phyloP scores from a whole-genome alignment of 2,797 vertebrate genomes.

The Loriculus beryllinus region DNA sequence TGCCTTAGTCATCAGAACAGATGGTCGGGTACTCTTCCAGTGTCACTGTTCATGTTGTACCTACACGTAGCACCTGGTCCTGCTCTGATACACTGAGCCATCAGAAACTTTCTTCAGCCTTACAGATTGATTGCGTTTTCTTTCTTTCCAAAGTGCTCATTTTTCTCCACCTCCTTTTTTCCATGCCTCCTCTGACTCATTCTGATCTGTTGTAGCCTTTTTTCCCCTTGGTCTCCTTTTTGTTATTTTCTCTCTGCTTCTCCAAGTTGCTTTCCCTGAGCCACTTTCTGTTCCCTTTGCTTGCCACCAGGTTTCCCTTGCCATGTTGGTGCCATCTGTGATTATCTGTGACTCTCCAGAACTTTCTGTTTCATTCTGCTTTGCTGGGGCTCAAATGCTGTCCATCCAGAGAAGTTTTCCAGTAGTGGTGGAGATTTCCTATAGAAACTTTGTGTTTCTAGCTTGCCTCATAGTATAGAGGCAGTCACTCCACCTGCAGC shows the following conservation, averaged over 20 bases:
- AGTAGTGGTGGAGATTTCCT: not conserved
- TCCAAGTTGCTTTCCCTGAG: not conserved
- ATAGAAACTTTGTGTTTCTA: not conserved
- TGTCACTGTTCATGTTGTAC: rapidly evolving
- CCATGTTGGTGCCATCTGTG: rapidly evolving
- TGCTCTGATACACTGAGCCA: not conserved
- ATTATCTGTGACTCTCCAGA: not conserved
- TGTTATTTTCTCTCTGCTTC: not conserved
- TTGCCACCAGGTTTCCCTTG: not conserved
- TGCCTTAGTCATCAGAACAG: not conserved
- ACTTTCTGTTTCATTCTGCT: not conserved
- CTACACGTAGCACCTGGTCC: rapidly evolving
- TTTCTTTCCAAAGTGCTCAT: not conserved
- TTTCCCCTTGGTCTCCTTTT: not conserved
- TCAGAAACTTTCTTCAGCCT: not conserved
- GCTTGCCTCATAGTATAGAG: rapidly evolving
- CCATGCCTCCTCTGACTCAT: not conserved
- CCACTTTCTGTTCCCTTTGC: not conserved
- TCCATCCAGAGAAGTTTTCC: not conserved
- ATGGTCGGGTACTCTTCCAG: not conserved
- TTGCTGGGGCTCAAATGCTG: not conserved
- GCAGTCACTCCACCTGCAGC: not conserved
- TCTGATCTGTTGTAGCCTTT: not conserved
- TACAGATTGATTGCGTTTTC: not conserved
- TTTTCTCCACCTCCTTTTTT: not conserved